Base-by-base conservation (phyloP, 2,113 vertebrate genomes). In the Corythoichthys intestinalis region DNA sequence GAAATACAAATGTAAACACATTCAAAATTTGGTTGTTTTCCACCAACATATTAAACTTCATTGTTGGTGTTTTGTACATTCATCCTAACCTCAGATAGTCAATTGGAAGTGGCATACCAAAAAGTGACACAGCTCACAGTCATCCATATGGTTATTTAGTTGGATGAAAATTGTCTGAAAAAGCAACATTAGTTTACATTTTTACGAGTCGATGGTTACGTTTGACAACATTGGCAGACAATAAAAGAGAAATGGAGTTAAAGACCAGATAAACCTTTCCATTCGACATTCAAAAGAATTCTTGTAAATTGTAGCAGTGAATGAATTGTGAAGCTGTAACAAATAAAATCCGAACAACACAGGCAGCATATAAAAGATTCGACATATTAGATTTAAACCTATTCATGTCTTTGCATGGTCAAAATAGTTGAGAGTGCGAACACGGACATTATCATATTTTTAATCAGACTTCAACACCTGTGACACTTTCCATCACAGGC, bases 401-500 rank as follows among this genome's bases (percentile, higher is more conserved):
- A 70, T 69, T 77, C 68, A 64, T 76, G 72, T 73, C 67, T 67
- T 57, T 61, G n/a, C 44, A 54, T 28, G 73, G 73, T 73, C 46
- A 69, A 76, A 71, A 52, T 10, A 77, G 20, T 83, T 81, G 65
- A 66, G 58, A 77, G 71, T 47, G 50, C 69, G 34, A 34, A 66
- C 73, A 75, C 75, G 82, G 75, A 87, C 67, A 89, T 91, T 90
- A 80, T 84, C 82, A 90, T 92, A 86, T 94, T 92, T 93, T 80
- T 90, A 87, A 83, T 86, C 84, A 91, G 87, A 82, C 82, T 74
- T 69, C 68, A 74, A 79, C 85, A 82, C 83, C 77, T 83, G 86
- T 89, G 87, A 89, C 89, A 88, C 91, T 92, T 93, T 90, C 94
- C 89, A 89, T 90, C 84, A 75, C 60, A 47, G 67, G 80, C 60